Base-by-base conservation (phyloP, 1,140 invertebrate species). In the Reticulitermes speratus region DNA sequence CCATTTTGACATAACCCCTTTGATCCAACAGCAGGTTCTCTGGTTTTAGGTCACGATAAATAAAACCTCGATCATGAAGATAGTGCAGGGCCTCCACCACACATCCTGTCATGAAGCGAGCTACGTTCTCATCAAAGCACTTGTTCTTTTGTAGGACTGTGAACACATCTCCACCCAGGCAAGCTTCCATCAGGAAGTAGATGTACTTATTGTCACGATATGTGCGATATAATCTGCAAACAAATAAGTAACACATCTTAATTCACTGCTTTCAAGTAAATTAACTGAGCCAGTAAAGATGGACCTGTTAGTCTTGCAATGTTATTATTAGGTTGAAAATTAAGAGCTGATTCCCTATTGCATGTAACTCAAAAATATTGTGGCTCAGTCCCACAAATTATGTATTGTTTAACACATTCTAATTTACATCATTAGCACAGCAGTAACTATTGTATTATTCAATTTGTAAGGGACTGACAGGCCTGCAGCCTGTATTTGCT, bases 131-230 rank as follows among this genome's bases (percentile, higher is more conserved):
- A 88, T 97, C 95, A 90, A 99, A 99, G 89, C 93, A 94, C 48
- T 96, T 93, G 86, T 92, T 91, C 87, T 92, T 93, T 86, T 96
- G 94, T 45, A 99, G 93, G 30, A 99, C 95, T 19, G 97, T 99
- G 98, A 98, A 99, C 19, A 99, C 94, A 91, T 99, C 98, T 25
- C 99, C 99, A 12, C 98, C 98, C 75, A 99, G 93, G 90, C 98
- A 98, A 0, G 96, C 95, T 92, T 99, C 99, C 95, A 99, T 96
- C 65, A 99, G 91, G 92, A 99, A 98, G 90, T 99, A 99, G 12
- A 99, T 94, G 90, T 98, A 99, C 90, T 99, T 99, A 83, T 93
- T 93, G 91, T 99, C 98, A 90, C 97, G 97, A 91, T 97, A 99
- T 3, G 98, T 99, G 87, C 95, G 95, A 91, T 96, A 99, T 84